phyloP scores from a whole-genome alignment of 2,797 vertebrate species.

The Tapirus indicus region DNA sequence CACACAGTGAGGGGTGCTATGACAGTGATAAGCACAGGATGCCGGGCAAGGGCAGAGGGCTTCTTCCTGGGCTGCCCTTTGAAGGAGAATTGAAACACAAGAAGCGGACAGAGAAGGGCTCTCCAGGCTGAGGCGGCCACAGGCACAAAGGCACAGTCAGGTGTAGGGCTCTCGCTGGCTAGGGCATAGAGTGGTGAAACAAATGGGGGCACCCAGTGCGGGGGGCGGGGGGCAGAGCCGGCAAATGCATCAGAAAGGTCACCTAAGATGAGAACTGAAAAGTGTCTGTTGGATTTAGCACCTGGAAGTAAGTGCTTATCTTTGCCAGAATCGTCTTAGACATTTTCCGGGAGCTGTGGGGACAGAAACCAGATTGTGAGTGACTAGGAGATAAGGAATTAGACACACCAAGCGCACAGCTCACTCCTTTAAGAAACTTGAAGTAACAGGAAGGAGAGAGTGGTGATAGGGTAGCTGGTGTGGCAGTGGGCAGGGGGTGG shows the following conservation, averaged over 20 bases:
- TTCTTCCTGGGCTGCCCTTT: neutral
- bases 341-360: neutral
- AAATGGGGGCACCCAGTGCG: neutral
- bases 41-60: neutral
- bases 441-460: neutral
- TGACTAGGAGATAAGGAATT: neutral
- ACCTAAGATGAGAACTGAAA: neutral
- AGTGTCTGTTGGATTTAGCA: neutral
- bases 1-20: accelerated
- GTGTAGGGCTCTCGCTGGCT: neutral
- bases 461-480: neutral
- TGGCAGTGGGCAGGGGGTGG: neutral
- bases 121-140: neutral
- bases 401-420: neutral
- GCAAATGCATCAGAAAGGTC: neutral
- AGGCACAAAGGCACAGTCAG: neutral
- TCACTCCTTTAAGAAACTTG: neutral
- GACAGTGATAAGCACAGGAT: neutral
- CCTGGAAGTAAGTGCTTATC: neutral
- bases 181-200: neutral
- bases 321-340: neutral
- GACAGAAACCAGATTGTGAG: neutral
- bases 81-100: neutral
- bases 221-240: neutral
- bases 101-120: neutral